Base-by-base conservation (phyloP, 2,113 vertebrate species). In the Camarhynchus parvulus region DNA sequence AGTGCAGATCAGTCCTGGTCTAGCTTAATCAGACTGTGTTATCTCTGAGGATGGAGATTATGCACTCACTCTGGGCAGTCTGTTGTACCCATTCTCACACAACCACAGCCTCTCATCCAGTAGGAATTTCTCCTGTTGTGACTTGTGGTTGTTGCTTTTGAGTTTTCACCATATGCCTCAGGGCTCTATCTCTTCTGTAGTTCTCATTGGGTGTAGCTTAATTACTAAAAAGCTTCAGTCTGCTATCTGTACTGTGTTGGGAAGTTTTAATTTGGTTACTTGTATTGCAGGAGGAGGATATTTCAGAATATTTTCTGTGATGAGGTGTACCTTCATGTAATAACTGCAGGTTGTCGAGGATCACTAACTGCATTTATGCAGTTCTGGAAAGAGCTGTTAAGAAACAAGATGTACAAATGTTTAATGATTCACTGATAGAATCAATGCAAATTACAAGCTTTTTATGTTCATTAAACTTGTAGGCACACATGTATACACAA, bases 91-190 rank as follows among this genome's bases (percentile, higher is more conserved):
- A 47, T 74, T 86, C 63, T n/a, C 7, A 8, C 14, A 42, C 72
- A 83, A 13, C 50, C 72, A 35, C 70, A 49, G 50, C 62, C 41
- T 85, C 42, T 1, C 12, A 90, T 67, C 63, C 67, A 33, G 55
- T 3, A 50, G 75, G 68, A 86, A 90, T 90, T 88, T 49, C 46
- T 78, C 10, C 35, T 88, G 82, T 66, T 93, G 25, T 5, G 66
- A 27, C 70, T 83, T 91, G 77, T 14, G 28, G 35, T 61, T 53
- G 33, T 41, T 89, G 39, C 33, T 56, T 69, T 76, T 37, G 17
- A 25, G 25, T 78, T 79, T 76, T 85, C 37, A 44, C 28, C 9
- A 0, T 20, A 8, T 1, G 9, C 28, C 49, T 73, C 4, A 0
- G 49, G n/a, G 70, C 37, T 55, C 44, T 13, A 2, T 53, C 68